Evolutionary conservation across 2,113 vertebrate genomes (phyloP), one percentile per base, ranked within the genome.

Genomic region (Tenrec ecaudatus): DNA sequence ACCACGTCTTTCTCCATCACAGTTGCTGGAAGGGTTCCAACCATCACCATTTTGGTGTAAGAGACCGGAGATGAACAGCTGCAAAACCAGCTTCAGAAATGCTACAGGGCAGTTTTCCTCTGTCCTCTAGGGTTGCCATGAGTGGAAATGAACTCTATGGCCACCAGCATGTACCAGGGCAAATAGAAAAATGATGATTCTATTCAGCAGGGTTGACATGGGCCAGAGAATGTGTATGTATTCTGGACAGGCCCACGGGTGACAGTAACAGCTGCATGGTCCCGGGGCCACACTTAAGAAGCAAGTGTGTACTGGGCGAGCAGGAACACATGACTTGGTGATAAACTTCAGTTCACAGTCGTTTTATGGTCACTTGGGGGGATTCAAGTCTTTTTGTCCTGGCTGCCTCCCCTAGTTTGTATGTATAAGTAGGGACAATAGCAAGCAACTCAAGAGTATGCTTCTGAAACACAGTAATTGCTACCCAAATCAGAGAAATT

Each of bases 171-270:
- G 23, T 77, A 38, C 23, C 19, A 62, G 7, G 27, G 31, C n/a
- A 69, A 1, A 25, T 40, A 60, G 43, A 38, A 60, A 94, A 71
- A 36, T 20, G 25, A 1, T 31, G 43, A 33, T 79, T 68, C 60
- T 88, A 8, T 78, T 77, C 75, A 88, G n/a, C 60, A 73, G 7
- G 16, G 76, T 68, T 87, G 9, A 27, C 83, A 78, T 68, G 23
- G 75, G 15, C 47, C 8, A 15, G 69, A 79, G 81, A 71, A n/a
- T 53, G 9, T 10, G 53, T 62, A 33, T 10, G 53, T 62, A 33
- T 88, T 88, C 81, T 91, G 82, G 71, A 40, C 20, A 73, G 77
- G 89, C 53, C 83, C 38, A 36, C 53, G 27, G 23, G 40, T 53
- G 12, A 53, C 6, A 53, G 25, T 53, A n/a, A 31, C 71, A 60